Percentiles rank a stretch among this genome's conserved stretches.
These are phyloP conservation scores for Gari tellinella DNA, from an alignment of 2,888 invertebrate genomes.

Conservation along the genomic window DNA sequence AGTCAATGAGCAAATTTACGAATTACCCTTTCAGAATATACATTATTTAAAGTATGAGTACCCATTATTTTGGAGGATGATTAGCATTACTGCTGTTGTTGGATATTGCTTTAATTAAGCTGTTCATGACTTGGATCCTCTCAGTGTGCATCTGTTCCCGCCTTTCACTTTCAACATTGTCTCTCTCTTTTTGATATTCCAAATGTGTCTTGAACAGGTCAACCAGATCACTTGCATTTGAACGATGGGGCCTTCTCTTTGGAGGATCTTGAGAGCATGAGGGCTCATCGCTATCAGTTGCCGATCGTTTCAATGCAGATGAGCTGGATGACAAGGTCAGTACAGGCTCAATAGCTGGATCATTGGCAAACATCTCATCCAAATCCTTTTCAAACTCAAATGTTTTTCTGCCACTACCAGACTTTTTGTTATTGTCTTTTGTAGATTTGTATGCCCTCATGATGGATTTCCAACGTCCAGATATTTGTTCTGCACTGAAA, in stretches of 20 bases:
- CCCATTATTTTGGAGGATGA: no score
- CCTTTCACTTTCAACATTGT: constrained; percentile 11
- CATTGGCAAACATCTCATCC: constrained; percentile 8
- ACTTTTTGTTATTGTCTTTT: constrained; percentile 21
- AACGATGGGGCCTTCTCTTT: constrained; percentile 1
- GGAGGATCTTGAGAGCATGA: constrained; percentile 2
- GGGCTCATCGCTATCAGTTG: neutral
- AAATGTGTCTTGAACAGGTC: constrained; percentile 8
- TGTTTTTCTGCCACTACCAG: constrained; percentile 12
- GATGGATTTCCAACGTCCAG: constrained; percentile 22
- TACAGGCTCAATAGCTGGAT: constrained; percentile 15
- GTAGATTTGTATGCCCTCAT: constrained; percentile 19
- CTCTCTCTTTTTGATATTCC: constrained; percentile 9
- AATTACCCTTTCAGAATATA: no score
- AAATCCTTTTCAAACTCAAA: constrained; percentile 13
- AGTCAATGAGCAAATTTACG: no score
- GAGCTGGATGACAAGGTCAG: constrained; percentile 9
- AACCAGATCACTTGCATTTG: constrained; percentile 10
- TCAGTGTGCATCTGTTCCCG: constrained; percentile 14
- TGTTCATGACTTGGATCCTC: constrained; percentile 12
- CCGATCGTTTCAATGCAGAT: constrained; percentile 1
- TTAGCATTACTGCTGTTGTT: constrained; percentile 2
- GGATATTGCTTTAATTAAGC: constrained; percentile 10
- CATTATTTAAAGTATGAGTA: no score
- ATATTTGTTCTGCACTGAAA: constrained; percentile 18